Base-by-base conservation (phyloP, 53 echinoderm and acorn worm species). In the Stichopus horrens region DNA sequence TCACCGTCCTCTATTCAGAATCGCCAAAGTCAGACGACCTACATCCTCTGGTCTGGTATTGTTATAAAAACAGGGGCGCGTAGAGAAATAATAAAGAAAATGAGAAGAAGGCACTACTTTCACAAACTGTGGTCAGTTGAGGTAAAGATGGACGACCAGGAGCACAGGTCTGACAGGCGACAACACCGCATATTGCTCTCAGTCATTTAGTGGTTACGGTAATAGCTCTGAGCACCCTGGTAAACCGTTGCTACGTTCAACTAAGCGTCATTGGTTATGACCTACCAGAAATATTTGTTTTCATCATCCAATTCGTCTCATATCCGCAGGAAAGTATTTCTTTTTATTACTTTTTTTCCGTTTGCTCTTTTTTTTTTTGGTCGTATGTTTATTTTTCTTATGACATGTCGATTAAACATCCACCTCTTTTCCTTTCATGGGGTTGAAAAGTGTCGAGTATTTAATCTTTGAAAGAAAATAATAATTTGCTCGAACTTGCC, bases 211-310 rank as follows among this genome's bases (percentile, higher is more conserved):
- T 71, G 71, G 71, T 71, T 71, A 71, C 71, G 16, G 18, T 71
- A 71, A 71, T 71, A 71, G 71, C 71, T 71, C 18, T 71, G 19
- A 71, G 71, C 71, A 71, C 71, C 71, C 14, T 71, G 71, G 71
- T 71, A 71, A 20, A 71, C 71, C 71, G 16, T 37, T 37, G 37
- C 37, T 37, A 37, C 37, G 37, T 37, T 37, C 37, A 37, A 37
- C 37, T 37, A 37, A 37, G 37, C 37, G 37, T 37, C 37, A n/a
- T 59, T 59, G 59, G 8, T 59, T 8, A 71, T 71, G 71, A 71
- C 71, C 18, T 71, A 71, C 19, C 18, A 6, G 63, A 71, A 71
- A 71, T 20, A 71, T 71, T 18, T 71, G 71, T 71, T 18, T 71
- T 71, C 19, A 68, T 68, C 68, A 71, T n/a, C 19, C n/a, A 71